Conservation (phyloP, 1,140 invertebrate species). For the Drosophila bifasciata region DNA sequence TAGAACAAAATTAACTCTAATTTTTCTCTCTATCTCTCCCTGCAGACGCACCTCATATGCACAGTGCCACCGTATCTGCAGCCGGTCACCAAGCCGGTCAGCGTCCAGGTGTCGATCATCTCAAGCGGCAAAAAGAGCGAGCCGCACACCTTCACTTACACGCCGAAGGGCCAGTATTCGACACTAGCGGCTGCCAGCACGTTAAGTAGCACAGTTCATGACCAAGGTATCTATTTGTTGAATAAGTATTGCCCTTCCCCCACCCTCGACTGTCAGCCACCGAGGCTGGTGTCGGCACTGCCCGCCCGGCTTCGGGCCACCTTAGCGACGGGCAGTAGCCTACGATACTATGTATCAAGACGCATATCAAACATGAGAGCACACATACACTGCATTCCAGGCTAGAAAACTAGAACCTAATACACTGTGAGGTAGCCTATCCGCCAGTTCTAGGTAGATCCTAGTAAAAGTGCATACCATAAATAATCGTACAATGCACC, state of each 20-base stretch:
- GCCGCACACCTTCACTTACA: conserved; percentile 93
- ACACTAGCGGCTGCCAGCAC: conserved; percentile 80
- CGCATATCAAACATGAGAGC: background rate
- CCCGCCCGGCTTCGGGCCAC: too few relatives aligned
- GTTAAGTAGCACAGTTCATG: conserved; percentile 74
- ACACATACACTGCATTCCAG: conserved; percentile 10
- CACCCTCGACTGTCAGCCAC: background rate
- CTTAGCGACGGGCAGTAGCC: too few relatives aligned
- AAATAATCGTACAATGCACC: background rate
- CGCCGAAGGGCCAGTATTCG: conserved; percentile 85
- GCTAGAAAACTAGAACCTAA: conserved; percentile 1
- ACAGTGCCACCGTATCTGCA: conserved; percentile 92
- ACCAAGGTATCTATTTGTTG: conserved; percentile 83
- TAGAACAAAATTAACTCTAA: background rate
- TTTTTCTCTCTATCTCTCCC: conserved; percentile 29
- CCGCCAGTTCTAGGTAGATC: too few relatives aligned
- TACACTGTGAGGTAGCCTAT: background rate
- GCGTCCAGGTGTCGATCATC: conserved; percentile 91
- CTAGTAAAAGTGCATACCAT: conserved; percentile 11
- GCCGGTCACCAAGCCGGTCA: conserved; percentile 88
- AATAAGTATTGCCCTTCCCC: conserved; percentile 48
- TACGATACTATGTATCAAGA: too few relatives aligned
- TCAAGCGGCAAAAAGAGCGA: conserved; percentile 95
- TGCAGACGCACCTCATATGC: conserved; percentile 96
- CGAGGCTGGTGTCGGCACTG: too few relatives aligned